Evolutionary conservation across 2,797 vertebrate species (phyloP), one percentile per base, ranked within the genome.

Genomic region (Anas bahamensis): DNA sequence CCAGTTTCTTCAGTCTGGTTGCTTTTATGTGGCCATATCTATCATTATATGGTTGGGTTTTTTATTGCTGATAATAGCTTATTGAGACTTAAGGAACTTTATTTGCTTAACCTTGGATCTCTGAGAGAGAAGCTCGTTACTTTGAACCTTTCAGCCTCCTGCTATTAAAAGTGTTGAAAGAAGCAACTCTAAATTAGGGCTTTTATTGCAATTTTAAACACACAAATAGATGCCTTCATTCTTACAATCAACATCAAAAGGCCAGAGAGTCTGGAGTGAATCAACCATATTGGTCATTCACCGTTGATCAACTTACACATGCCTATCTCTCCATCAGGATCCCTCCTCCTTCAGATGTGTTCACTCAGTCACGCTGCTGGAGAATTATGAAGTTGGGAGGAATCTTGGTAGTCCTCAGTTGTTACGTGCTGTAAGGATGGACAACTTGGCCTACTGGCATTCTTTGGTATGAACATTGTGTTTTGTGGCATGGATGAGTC

Each of bases 101-200:
- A 94, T 97, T 97, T 97, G 88, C 89, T 96, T 96, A 97, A 96
- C 95, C 94, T 95, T 96, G 95, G 89, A 85, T 95, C 83, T 95
- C 83, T 96, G 94, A 86, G 93, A 65, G 71, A 95, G 69, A 87
- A 83, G 52, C 63, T 91, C 74, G 44, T 90, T 91, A 91, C 94
- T 97, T 96, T 96, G 94, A 97, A 95, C 88, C 86, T 94, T 93
- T 94, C 76, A 91, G 80, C 52, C 82, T 88, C 73, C 71, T 88
- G 42, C 83, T 95, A 52, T 95, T 96, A 93, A 87, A 95, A 66
- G 48, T 60, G 83, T 90, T 94, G 94, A 95, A 88, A 95, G 76
- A 84, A 95, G 56, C 55, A 90, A 79, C 89, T 95, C 18, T 21
- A 95, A 95, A 82, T 96, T 95, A 91, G 55, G 53, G 60, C 29